Base-by-base conservation (phyloP, 1,140 invertebrate species). In the Calephelis nemesis region DNA sequence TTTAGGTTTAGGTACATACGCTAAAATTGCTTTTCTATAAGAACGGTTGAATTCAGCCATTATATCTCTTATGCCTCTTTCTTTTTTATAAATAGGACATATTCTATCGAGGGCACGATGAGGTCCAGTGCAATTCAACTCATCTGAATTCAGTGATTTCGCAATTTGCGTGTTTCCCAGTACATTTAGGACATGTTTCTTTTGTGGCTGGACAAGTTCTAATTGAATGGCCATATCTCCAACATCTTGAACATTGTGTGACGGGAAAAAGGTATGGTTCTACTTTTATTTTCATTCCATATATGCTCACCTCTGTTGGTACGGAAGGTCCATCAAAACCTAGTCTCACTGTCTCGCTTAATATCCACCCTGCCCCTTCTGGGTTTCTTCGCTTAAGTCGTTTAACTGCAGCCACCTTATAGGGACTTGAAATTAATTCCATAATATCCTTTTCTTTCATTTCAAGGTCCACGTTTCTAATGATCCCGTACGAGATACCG, bases 211-310 rank as follows among this genome's bases (percentile, higher is more conserved):
- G 68, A 30, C 77, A 79, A 7, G 62, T 58, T 30, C 70, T 71
- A 1, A 65, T 7, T 1, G 58, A 60, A 48, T 82, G 76, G 4
- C 75, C 77, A 63, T 69, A 73, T 49, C 62, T 70, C 77, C 79
- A 82, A 40, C 76, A 82, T 12, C 58, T 65, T 0, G 74, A 74
- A 50, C 81, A 81, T 63, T 83, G 79, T 0, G 75, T 72, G 4
- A 83, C 78, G 5, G 81, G 76, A 42, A 79, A 78, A 15, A 77
- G 45, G 19, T 73, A 81, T 1, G 63, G 68, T n/a, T 74, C 71
- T 4, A 83, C 74, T 12, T 69, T 67, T 0, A 74, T 67, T 9
- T 54, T 73, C 12, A 74, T 52, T 1, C 68, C 73, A 62, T 63
- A 72, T 13, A 74, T 66, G 47, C 15, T 68, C 3, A 79, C 54